Base-by-base conservation (phyloP, 1,140 invertebrate species). In the Euwallacea fornicatus region DNA sequence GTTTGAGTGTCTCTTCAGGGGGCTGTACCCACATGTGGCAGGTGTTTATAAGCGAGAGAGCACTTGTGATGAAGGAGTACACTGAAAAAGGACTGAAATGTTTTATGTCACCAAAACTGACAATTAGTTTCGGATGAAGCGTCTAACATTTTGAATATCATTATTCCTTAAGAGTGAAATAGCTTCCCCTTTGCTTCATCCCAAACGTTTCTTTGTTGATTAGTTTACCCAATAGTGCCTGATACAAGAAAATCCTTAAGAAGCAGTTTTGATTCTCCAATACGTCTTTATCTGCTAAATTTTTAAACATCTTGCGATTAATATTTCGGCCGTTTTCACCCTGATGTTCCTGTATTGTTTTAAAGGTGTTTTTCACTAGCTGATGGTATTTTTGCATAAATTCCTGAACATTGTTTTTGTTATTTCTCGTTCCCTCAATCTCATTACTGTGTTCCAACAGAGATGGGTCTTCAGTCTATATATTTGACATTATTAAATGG, bases 381-480 rank as follows among this genome's bases (percentile, higher is more conserved):
- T 13, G 8, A 8, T 71, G 62, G 16, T 71, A 71, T 0, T 13
- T 60, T 56, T 58, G n/a, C 42, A 70, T 46, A 58, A 70, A 69
- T 6, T 62, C 47, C 2, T 54, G 8, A 3, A 15, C 21, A 33
- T 56, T 43, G 33, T 21, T 54, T 65, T 71, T 66, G 50, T 66
- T 60, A n/a, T 66, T 66, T 71, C 69, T 71, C 9, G 54, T 66
- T 15, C 60, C 69, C 44, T 71, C 69, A 11, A 66, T 61, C 60
- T 71, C 69, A 21, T 71, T 71, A 10, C 47, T 62, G 42, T 44
- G 16, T 6, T 61, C 59, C 8, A 7, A 2, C 9, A 10, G 2
- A 54, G 43, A 2, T 15, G 11, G 42, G 6, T 47, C n/a, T 13
- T 44, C 11, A 21, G 9, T 56, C 54, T 56, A 56, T 4, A 33